Percentiles rank a stretch among this genome's conserved stretches.
phyloP scores from a whole-genome alignment of 2,113 vertebrate genomes.

The Conger conger region DNA sequence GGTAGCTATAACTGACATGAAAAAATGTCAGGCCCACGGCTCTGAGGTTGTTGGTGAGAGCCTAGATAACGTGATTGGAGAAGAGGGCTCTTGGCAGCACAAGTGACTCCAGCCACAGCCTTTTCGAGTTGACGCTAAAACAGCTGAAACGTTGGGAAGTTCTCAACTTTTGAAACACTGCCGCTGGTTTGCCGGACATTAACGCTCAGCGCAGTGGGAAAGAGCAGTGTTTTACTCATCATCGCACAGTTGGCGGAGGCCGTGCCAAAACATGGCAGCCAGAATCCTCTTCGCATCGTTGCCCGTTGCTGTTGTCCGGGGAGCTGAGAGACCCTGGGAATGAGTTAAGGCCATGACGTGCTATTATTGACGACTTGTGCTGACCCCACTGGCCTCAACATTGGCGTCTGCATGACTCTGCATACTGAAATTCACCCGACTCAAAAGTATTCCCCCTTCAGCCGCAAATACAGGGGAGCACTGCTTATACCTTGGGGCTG shows the following conservation, averaged over 20 bases:
- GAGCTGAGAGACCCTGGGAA: not conserved
- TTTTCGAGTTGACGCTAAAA: no score
- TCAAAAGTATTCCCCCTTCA: not conserved
- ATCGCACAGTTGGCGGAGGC: not conserved
- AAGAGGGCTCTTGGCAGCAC: no score
- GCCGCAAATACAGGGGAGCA: not conserved
- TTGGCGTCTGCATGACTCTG: not conserved
- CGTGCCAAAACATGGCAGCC: not conserved
- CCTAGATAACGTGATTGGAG: no score
- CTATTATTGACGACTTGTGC: not conserved
- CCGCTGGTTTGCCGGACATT: not conserved
- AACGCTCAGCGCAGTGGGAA: not conserved
- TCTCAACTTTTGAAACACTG: not conserved
- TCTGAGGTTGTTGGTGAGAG: no score
- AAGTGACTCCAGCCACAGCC: no score
- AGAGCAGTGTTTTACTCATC: not conserved
- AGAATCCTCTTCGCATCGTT: not conserved
- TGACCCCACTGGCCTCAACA: not conserved
- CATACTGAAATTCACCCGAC: not conserved
- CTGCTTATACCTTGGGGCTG: not conserved
- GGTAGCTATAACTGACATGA: no score
- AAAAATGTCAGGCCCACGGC: no score
- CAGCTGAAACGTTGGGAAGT: not conserved
- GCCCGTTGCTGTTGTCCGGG: not conserved
- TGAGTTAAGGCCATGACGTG: not conserved